Base-by-base conservation (phyloP, 2,797 vertebrate genomes). In the Artibeus jamaicensis region DNA sequence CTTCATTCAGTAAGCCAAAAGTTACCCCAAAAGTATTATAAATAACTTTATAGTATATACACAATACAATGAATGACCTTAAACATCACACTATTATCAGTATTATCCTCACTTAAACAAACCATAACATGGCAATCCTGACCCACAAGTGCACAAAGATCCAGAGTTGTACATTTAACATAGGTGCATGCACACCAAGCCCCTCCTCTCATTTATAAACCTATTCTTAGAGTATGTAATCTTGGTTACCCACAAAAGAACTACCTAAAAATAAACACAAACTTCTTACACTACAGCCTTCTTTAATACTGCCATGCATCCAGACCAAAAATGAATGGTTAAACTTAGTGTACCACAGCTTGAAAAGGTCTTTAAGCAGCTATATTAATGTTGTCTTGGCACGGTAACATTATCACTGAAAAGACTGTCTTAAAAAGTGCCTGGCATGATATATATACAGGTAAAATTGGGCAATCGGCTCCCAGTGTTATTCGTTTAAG, bases 1-100 rank as follows among this genome's bases (percentile, higher is more conserved):
- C 24, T 96, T 92, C 90, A 94, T 83, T 96, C 77, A 37, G 19
- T 59, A 59, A 89, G 42, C 21, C 79, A 97, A 57, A 89, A 83
- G 44, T 65, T 94, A 70, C 34, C 76, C 39, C 50, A 50, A 48
- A 88, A 62, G 34, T n/a, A 88, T 53, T 73, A 86, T 24, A 68
- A 76, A 53, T 48, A 84, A 86, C 67, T 94, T 81, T 71, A n/a
- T 12, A 77, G 87, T 39, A 71, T 26, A 86, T 15, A 86, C 6
- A 19, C 15, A 76, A 81, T 24, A 39, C 14, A 88, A 11, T 18
- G 3, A 84, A 73, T 57, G 42, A 86, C 18, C n/a, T 71, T 42
- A 84, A 71, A 44, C 7, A 78, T 46, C 42, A 50, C 29, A 68
- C 12, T 85, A 83, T 68, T 46, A 6, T 71, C 44, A 81, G 3